Base-by-base conservation (phyloP, 2,888 invertebrate genomes). In the Yponomeuta sedellus region DNA sequence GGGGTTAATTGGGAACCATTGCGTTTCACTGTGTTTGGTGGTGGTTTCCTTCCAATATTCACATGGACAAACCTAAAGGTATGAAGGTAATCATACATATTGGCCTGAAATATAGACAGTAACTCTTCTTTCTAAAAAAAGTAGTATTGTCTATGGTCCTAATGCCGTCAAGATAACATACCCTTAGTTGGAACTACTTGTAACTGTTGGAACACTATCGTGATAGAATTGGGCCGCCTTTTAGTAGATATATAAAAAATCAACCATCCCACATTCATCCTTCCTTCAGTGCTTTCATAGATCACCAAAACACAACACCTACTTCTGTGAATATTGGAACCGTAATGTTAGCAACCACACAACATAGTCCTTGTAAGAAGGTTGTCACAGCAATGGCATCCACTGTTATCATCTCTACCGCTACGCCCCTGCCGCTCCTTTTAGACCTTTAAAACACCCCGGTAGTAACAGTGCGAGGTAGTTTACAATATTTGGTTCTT, bases 361-460 rank as follows among this genome's bases (percentile, higher is more conserved):
- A 57, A 16, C 58, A 16, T 16, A 64, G 52, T n/a, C 28, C 62
- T 28, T 19, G 10, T 34, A 25, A 64, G 22, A 67, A 66, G 67
- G 64, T 34, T 6, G 34, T 34, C 34, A 34, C 69, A 70, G 76
- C 78, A 80, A 80, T 81, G 79, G 80, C 71, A 78, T 80, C 76
- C 44, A 39, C 62, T 34, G 56, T 59, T 64, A 34, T 72, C 75
- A 73, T 72, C 44, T 83, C 86, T 84, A 81, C 82, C 88, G 73
- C 80, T 91, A 91, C 91, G 91, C 91, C 82, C 89, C 91, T 91
- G 91, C 88, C 88, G 82, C 75, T 73, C 76, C 83, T 4, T 88
- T 89, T 82, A 79, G 86, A 86, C 88, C 88, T 81, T 79, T 68
- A 67, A 73, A 85, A 85, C 91, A 89, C 89, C 91, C 91, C 90